These are phyloP conservation scores for Eospalax fontanierii DNA, from an alignment of 2,797 vertebrate genomes.

Conservation along the genomic window DNA sequence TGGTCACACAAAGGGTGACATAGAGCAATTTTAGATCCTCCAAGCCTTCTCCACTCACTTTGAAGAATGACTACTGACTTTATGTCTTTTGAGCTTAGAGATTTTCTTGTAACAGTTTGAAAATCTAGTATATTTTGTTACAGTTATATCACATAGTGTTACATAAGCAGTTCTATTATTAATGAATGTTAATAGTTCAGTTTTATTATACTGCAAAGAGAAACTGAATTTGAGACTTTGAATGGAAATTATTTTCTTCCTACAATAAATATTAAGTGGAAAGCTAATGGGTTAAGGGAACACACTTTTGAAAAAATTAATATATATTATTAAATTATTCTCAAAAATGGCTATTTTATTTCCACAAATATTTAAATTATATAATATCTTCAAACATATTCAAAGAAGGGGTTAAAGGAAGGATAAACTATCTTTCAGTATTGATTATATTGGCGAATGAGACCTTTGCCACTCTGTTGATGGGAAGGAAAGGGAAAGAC, in stretches of 20 bases:
- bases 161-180: neutral
- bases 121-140: neutral
- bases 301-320: neutral
- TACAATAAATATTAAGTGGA: neutral
- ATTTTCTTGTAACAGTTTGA: neutral
- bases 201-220: neutral
- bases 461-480: neutral
- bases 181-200: neutral
- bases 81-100: neutral
- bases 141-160: neutral
- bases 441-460: neutral
- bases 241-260: neutral
- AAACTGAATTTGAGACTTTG: neutral
- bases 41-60: neutral
- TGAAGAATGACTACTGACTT: neutral
- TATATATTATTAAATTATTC: neutral
- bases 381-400: neutral
- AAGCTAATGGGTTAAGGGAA: neutral
- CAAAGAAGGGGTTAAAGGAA: neutral
- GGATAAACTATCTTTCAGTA: neutral
- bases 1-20: neutral
- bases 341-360: neutral
- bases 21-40: neutral
- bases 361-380: neutral
- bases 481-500: neutral